These are phyloP conservation scores for Hybognathus amarus DNA, from an alignment of 2,797 vertebrate species.

Conservation along the genomic window DNA sequence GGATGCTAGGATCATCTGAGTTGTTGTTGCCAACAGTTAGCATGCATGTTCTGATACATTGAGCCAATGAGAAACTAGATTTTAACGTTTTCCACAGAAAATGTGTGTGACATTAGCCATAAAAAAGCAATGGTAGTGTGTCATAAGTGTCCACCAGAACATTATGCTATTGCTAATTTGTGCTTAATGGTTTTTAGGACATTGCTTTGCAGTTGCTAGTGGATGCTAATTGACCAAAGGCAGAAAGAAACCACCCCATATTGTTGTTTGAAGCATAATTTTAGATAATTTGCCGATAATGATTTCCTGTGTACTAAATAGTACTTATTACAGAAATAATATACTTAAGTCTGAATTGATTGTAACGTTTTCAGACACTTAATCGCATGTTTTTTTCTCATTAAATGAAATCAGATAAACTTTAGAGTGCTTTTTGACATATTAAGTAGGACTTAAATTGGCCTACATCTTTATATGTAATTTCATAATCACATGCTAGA, in stretches of 20 bases:
- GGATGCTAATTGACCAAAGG: neutral
- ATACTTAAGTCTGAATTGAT: no score
- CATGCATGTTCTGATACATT: neutral
- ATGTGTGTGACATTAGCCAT: neutral
- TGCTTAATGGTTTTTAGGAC: neutral
- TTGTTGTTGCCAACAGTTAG: neutral
- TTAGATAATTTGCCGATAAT: neutral
- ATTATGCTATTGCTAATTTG: neutral
- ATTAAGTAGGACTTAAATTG: neutral
- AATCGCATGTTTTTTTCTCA: neutral
- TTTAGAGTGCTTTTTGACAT: neutral
- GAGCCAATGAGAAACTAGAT: neutral
- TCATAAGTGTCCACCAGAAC: no score
- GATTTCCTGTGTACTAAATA: neutral
- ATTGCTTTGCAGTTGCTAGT: neutral
- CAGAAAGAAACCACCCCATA: neutral
- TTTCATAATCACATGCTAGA: slow-evolving; percentile 40
- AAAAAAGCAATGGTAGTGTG: neutral
- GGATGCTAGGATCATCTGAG: neutral
- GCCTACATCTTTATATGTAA: neutral
- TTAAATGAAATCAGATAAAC: neutral
- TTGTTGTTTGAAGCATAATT: neutral
- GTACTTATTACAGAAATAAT: no score
- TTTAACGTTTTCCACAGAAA: neutral
- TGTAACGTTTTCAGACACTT: neutral